A percentile compares a stretch with the other conserved stretches of the same genome.
These are phyloP conservation scores for Macaca mulatta DNA, from an alignment of 2,113 vertebrate genomes.

Conservation along the genomic window DNA sequence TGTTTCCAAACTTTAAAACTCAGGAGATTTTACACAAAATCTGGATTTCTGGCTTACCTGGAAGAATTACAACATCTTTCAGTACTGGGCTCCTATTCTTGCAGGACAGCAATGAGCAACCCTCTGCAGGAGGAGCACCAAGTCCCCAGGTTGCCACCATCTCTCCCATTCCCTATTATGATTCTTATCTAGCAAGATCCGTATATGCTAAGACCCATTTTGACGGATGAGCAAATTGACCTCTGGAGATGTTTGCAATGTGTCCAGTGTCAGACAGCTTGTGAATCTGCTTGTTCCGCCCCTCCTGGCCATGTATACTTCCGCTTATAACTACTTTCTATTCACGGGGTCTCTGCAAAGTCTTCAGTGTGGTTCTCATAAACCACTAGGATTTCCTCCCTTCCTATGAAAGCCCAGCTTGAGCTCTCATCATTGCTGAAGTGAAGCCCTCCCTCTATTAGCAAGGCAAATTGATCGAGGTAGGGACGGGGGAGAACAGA, in stretches of 20 bases:
- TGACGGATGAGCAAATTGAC: background rate
- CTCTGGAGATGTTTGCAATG: too few species aligned
- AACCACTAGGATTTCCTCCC: rapidly evolving
- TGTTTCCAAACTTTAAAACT: background rate
- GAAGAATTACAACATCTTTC: background rate
- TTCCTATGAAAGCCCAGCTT: background rate
- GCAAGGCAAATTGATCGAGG: rapidly evolving
- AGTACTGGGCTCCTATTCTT: background rate
- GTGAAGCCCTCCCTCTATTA: background rate
- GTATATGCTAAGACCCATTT: background rate
- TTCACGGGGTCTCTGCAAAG: conserved; percentile 31
- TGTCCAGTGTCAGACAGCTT: background rate
- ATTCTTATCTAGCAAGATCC: background rate
- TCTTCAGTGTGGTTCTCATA: background rate
- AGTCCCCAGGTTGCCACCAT: background rate
- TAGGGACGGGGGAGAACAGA: rapidly evolving
- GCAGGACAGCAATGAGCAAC: rapidly evolving
- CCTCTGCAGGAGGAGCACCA: background rate
- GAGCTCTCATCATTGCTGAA: background rate
- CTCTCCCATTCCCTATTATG: background rate
- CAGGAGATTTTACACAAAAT: background rate
- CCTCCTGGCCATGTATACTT: rapidly evolving
- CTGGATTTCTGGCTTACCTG: background rate
- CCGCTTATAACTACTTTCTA: rapidly evolving
- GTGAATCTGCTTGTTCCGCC: rapidly evolving